Conservation (phyloP, 2,797 vertebrate species). For the Fundulus diaphanus region DNA sequence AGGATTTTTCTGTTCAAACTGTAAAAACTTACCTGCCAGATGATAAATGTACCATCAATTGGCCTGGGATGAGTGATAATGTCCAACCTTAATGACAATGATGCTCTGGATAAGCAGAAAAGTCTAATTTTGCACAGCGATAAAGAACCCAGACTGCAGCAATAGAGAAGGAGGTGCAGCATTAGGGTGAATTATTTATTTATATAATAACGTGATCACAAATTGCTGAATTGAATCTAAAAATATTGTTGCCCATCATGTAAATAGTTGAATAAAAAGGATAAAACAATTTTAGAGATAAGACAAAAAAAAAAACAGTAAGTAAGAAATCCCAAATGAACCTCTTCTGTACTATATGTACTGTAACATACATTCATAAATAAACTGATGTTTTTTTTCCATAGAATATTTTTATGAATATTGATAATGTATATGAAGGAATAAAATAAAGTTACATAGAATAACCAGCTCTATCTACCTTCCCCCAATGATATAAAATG, state of each 20-base stretch:
- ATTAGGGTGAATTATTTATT: too few species aligned
- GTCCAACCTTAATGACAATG: neutral
- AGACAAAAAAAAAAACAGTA: neutral
- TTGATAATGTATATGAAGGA: constrained; percentile 26
- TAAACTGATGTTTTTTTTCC: neutral
- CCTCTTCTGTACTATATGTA: neutral
- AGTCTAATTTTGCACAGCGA: neutral
- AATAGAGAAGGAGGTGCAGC: too few species aligned
- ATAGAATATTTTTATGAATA: neutral
- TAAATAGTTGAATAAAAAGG: too few species aligned
- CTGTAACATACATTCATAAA: constrained; percentile 7
- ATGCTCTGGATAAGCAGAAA: neutral
- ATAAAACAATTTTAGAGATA: neutral
- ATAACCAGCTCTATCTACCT: constrained; percentile 41
- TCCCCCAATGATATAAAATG: constrained; percentile 60
- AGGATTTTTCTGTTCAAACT: neutral
- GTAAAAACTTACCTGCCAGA: neutral
- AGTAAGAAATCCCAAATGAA: too few species aligned
- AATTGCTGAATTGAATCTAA: too few species aligned
- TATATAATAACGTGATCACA: too few species aligned
- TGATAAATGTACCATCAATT: neutral
- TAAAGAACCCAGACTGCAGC: too few species aligned
- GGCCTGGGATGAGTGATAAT: neutral
- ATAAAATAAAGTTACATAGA: constrained; percentile 30
- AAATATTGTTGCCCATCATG: too few species aligned